Evolutionary conservation across 2,113 vertebrate species (phyloP).

Genomic region (Oryctolagus cuniculus): mOryCun1.1 NC_091440.1:136416001-136416500

Average conservation of each 20-base stretch:
- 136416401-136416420: constrained; percentile 99
- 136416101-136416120: constrained; percentile 91
- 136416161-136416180: constrained; percentile 92
- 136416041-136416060: constrained; percentile 98
- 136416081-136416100: constrained; percentile 91
- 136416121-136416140: constrained; percentile 92
- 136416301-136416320: constrained; percentile 98
- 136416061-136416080: constrained; percentile 92
- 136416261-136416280: constrained; percentile 97
- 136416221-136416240: constrained; percentile 99
- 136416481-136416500: constrained; percentile 97
- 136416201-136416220: constrained; percentile 93
- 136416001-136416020: constrained; percentile 97
- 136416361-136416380: constrained; percentile 92
- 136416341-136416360: constrained; percentile 90
- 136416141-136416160: constrained; percentile 92
- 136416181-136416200: constrained; percentile 90
- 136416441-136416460: constrained; percentile 98
- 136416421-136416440: constrained; percentile 97
- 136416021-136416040: constrained; percentile 98
- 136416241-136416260: constrained; percentile 98
- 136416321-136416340: constrained; percentile 94
- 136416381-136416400: constrained; percentile 98
- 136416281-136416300: constrained; percentile 98
- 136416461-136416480: constrained; percentile 97